phyloP scores from a whole-genome alignment of 1,140 invertebrate species.

The Scaptomyza graminum region DNA sequence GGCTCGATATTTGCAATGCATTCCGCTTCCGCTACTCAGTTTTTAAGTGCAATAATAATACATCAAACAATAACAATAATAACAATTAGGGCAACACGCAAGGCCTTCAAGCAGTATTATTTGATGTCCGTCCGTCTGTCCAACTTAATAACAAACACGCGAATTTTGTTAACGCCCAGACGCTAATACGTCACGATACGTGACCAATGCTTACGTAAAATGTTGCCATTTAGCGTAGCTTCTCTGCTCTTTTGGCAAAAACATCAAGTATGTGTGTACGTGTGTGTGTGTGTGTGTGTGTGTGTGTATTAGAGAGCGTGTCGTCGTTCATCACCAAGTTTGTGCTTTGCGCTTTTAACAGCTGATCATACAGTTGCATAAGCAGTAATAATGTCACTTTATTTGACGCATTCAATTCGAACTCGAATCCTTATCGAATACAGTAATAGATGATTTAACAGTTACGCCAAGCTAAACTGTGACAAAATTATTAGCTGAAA shows the following conservation, averaged over 20 bases:
- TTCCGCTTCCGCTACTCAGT: slow-evolving; percentile 14
- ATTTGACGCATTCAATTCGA: slow-evolving; percentile 5
- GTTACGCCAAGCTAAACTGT: not conserved
- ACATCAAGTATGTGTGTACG: no score
- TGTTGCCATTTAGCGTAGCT: slow-evolving; percentile 8
- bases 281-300: slow-evolving; percentile 2
- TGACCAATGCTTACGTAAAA: slow-evolving; percentile 69
- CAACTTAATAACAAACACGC: slow-evolving; percentile 66
- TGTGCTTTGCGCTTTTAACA: slow-evolving; percentile 17
- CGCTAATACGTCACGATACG: slow-evolving; percentile 72
- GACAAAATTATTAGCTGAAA: not conserved
- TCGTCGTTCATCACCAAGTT: not conserved
- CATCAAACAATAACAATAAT: not conserved
- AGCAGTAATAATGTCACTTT: slow-evolving; percentile 6
- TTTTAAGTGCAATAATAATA: slow-evolving; percentile 18
- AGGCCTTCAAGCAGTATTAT: slow-evolving; percentile 18
- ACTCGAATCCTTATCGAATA: slow-evolving; percentile 2
- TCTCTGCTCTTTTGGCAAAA: slow-evolving; percentile 46
- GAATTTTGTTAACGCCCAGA: slow-evolving; percentile 66
- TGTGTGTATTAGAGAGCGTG: not conserved
- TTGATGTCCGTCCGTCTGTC: slow-evolving; percentile 16
- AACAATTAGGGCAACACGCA: slow-evolving; percentile 21
- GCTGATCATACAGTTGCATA: slow-evolving; percentile 44
- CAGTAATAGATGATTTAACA: no score
- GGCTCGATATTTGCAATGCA: slow-evolving; percentile 25